phyloP scores from a whole-genome alignment of 2,797 vertebrate genomes.

The Odontamblyopus lacepedii region DNA sequence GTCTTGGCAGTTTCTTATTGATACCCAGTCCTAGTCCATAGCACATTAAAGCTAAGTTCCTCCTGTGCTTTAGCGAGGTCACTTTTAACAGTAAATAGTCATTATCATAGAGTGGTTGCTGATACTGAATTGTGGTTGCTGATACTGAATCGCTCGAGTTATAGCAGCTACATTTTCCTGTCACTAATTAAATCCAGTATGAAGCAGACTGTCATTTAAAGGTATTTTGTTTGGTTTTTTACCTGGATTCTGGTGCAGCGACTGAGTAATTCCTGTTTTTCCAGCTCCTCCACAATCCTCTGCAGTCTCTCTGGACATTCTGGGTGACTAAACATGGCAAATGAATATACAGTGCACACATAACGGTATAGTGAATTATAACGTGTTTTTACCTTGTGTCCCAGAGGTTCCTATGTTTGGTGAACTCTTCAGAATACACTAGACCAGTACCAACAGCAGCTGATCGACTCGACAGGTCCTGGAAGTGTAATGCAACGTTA shows the following conservation, averaged over 20 bases:
- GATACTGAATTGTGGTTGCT: too few species aligned
- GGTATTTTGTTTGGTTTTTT: background rate
- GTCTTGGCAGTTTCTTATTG: too few species aligned
- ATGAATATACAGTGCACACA: background rate
- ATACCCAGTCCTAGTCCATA: too few species aligned
- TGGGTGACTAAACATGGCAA: slow-evolving; percentile 40
- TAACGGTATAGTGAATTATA: background rate
- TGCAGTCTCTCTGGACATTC: slow-evolving; percentile 59
- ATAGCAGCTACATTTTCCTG: background rate
- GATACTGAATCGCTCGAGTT: background rate
- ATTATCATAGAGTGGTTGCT: too few species aligned
- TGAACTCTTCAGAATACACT: slow-evolving; percentile 59
- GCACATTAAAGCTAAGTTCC: too few species aligned
- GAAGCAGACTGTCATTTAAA: background rate
- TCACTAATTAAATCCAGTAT: background rate
- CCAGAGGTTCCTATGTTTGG: slow-evolving; percentile 58
- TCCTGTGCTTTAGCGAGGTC: too few species aligned
- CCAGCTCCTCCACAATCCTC: slow-evolving; percentile 59
- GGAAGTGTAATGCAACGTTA: slow-evolving; percentile 8
- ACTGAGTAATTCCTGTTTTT: slow-evolving; percentile 51
- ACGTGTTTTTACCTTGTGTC: slow-evolving; percentile 44
- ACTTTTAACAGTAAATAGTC: too few species aligned
- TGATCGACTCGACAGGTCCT: slow-evolving; percentile 55
- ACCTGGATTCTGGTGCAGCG: slow-evolving; percentile 52
- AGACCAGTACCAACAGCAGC: slow-evolving; percentile 56